These are phyloP conservation scores for Lucifuga dentata DNA, from an alignment of 2,113 vertebrate species.

Conservation along the genomic window DNA sequence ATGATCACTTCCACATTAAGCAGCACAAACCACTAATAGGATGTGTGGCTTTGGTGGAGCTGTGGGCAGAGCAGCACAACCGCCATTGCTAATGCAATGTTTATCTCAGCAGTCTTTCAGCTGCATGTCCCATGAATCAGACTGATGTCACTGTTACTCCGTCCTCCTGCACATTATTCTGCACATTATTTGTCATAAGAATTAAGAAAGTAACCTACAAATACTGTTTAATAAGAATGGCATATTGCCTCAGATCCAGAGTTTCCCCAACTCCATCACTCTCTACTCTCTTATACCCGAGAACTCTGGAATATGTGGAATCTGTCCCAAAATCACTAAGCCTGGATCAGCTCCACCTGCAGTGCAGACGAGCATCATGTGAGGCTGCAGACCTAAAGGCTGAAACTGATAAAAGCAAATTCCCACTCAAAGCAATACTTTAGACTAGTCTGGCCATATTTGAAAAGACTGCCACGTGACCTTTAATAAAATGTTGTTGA, in stretches of 20 bases:
- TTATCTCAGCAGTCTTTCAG: constrained; percentile 52
- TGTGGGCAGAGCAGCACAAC: constrained; percentile 27
- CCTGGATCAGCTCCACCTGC: constrained; percentile 59
- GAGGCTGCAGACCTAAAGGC: constrained; percentile 9
- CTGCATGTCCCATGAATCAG: constrained; percentile 39
- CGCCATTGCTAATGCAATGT: constrained; percentile 53
- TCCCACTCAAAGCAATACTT: neutral
- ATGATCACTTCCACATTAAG: constrained; percentile 30
- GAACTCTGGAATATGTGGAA: constrained; percentile 54
- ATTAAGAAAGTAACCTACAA: too few species aligned
- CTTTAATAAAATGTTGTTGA: neutral
- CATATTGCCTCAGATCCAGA: neutral
- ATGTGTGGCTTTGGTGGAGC: constrained; percentile 36
- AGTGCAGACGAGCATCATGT: constrained; percentile 13
- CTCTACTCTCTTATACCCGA: too few species aligned
- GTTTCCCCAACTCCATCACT: neutral
- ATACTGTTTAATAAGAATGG: too few species aligned
- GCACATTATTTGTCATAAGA: constrained; percentile 12
- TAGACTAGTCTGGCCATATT: too few species aligned
- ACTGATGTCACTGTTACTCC: constrained; percentile 21
- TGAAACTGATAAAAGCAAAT: constrained; percentile 19
- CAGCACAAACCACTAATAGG: constrained; percentile 36
- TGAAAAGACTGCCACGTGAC: neutral
- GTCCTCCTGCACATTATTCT: constrained; percentile 21
- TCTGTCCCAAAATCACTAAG: constrained; percentile 59